These are phyloP conservation scores for Eutrigla gurnardus DNA, from an alignment of 2,797 vertebrate genomes.

Conservation along the genomic window DNA sequence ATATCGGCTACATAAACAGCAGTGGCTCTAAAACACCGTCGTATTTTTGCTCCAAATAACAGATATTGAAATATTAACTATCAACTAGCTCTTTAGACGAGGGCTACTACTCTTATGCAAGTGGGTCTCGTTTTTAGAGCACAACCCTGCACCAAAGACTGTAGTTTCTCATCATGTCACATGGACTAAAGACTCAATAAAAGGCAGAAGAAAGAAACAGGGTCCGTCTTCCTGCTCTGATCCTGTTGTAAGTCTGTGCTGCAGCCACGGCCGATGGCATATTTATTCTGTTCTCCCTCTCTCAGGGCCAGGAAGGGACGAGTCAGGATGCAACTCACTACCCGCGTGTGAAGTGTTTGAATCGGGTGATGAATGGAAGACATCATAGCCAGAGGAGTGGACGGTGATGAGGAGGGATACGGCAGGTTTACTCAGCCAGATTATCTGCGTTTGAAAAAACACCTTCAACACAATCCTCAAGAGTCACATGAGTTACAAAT, in stretches of 20 bases:
- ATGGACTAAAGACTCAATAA: constrained; percentile 7
- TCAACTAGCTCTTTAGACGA: background rate
- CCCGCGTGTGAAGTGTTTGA: constrained; percentile 66
- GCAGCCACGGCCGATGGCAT: constrained; percentile 44
- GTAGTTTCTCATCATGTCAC: constrained; percentile 2
- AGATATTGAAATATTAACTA: background rate
- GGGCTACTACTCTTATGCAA: background rate
- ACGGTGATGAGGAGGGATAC: constrained; percentile 11
- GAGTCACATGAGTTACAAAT: background rate
- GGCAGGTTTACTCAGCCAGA: background rate
- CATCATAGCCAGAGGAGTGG: constrained; percentile 22
- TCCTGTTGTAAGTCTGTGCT: constrained; percentile 63
- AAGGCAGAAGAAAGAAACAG: constrained; percentile 16
- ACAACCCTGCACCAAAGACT: background rate
- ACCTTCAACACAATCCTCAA: background rate
- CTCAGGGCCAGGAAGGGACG: constrained; percentile 37
- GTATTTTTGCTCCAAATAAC: too few relatives aligned
- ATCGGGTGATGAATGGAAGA: constrained; percentile 64
- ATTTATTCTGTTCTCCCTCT: constrained; percentile 71
- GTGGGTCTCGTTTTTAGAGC: background rate
- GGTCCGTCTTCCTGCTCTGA: constrained; percentile 46
- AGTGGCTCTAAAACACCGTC: too few relatives aligned
- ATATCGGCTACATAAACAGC: too few relatives aligned
- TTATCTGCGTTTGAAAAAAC: constrained; percentile 27
- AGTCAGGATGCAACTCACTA: constrained; percentile 49